These are phyloP conservation scores for Morelia viridis DNA, from an alignment of 2,797 vertebrate species.

Conservation along the genomic window DNA sequence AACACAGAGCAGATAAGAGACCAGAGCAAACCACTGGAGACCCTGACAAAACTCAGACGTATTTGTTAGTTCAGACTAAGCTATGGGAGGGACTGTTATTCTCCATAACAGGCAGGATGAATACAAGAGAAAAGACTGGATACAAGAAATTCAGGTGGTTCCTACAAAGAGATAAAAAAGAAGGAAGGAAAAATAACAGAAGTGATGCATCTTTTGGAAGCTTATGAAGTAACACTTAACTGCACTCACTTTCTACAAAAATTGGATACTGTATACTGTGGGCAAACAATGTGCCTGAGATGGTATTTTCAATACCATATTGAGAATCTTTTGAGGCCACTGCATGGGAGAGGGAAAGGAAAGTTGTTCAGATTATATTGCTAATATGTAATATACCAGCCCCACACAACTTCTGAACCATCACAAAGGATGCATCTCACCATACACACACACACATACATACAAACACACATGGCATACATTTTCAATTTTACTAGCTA, in stretches of 20 bases:
- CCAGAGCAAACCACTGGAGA: background rate
- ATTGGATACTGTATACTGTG: conserved; percentile 43
- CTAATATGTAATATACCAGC: background rate
- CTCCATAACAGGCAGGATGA: background rate
- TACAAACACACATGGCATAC: background rate
- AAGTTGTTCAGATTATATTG: background rate
- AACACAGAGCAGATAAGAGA: background rate
- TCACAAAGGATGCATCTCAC: background rate
- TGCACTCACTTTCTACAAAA: conserved; percentile 8
- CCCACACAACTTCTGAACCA: background rate
- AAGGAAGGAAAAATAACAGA: conserved; percentile 34
- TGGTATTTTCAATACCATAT: conserved; percentile 8
- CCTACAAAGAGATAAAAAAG: conserved; percentile 11
- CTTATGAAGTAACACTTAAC: conserved; percentile 1
- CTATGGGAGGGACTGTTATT: background rate
- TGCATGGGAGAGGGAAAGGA: conserved; percentile 23
- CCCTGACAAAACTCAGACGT: background rate
- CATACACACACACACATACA: too few species aligned
- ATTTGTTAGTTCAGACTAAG: background rate
- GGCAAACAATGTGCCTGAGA: conserved; percentile 32
- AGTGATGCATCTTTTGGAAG: conserved; percentile 27
- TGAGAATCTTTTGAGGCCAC: background rate
- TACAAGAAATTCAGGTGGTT: background rate
- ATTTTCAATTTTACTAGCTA: background rate
- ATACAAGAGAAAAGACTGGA: background rate